Percentiles rank a stretch among this genome's conserved stretches.
Conservation (phyloP, 2,797 vertebrate genomes). For the Threskiornis aethiopicus region DNA sequence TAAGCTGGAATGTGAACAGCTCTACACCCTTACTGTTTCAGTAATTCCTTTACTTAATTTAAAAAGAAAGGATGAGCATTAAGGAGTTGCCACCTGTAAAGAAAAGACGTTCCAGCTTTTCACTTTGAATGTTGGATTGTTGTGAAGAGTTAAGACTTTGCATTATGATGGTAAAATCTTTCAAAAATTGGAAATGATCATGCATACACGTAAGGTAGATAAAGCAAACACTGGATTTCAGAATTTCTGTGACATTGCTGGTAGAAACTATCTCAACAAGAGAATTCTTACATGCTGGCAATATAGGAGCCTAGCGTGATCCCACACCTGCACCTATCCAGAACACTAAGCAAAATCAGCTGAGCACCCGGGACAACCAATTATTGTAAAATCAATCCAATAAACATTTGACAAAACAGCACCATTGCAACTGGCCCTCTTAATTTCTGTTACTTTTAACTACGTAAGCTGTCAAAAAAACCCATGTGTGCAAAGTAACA, state of each 20-base stretch:
- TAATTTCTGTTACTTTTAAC: neutral
- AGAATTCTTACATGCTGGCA: neutral
- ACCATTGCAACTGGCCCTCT: neutral
- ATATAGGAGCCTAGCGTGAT: neutral
- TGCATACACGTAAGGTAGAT: neutral
- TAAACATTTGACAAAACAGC: neutral
- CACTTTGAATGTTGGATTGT: neutral
- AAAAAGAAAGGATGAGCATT: neutral
- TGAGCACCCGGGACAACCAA: neutral
- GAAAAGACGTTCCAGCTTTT: neutral
- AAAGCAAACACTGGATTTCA: neutral
- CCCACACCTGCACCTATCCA: neutral
- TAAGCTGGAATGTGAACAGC: neutral
- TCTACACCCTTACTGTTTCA: neutral
- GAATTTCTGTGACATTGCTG: neutral
- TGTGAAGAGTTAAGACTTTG: neutral
- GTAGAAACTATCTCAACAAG: neutral
- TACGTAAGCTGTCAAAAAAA: neutral
- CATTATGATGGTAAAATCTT: neutral
- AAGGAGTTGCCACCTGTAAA: neutral
- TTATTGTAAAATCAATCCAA: neutral
- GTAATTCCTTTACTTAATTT: neutral
- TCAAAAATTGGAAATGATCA: neutral
- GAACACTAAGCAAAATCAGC: neutral
- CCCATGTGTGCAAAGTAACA: neutral